Evolutionary conservation across 2,113 vertebrate species (phyloP), one percentile per base, ranked within the genome.

Genomic region (Origma solitaria): DNA sequence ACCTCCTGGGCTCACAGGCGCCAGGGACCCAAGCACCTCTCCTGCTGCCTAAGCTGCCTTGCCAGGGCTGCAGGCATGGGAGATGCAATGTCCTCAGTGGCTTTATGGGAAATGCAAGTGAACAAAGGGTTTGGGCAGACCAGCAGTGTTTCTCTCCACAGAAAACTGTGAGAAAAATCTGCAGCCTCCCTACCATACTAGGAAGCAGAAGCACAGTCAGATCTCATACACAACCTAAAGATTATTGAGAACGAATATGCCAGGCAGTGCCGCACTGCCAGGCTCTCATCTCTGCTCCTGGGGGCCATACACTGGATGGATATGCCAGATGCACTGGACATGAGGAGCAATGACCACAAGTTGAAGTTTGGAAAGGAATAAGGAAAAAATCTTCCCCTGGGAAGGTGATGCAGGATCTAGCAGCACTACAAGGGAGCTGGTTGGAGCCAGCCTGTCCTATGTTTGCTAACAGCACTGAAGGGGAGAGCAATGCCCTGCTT

Each of bases 381-480:
- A 68, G 31, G 31, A 33, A 44, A 51, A 66, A 15, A 7, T 8
- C 20, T 38, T 65, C 31, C 27, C 9, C 30, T 22, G 18, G 47
- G 30, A 86, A 79, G 8, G 27, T 33, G 20, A 68, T 44, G 44
- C 12, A 56, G 42, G 16, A 66, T 37, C 14, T 30, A 75, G 15
- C 31, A 70, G 30, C 4, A 58, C 18, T 76, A 40, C 10, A 40
- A n/a, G 40, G 24, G 24, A 82, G 38, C 33, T 31, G 35, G 6
- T 0, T 31, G 19, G 15, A 66, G 6, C 4, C 37, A n/a, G 27
- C 45, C 58, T 24, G 17, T 28, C 35, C n/a, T 0, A 2, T 19
- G 15, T 57, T 87, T 79, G 54, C 30, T 65, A 53, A 71, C 0
- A 57, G 25, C 62, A 33, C 25, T 44, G 8, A 40, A 66, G 27